Evolutionary conservation across 2,113 vertebrate genomes (phyloP).

Genomic region (Solea senegalensis): DNA sequence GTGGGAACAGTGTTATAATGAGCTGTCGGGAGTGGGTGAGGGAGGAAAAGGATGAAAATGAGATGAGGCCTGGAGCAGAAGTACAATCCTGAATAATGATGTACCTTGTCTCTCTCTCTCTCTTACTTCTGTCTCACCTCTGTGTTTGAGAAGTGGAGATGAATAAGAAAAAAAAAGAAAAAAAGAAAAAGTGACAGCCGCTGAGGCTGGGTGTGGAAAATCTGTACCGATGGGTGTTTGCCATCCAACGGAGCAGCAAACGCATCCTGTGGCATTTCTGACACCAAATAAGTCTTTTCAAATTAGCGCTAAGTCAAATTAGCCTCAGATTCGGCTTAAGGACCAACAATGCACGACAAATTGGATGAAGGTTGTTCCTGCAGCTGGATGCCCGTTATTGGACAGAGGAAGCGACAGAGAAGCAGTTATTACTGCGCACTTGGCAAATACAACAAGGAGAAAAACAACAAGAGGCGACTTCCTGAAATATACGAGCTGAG

Average conservation of each 20-base stretch:
- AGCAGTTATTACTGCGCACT: background rate
- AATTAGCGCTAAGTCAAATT: background rate
- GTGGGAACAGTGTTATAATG: constrained; percentile 78
- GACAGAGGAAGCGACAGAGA: constrained; percentile 12
- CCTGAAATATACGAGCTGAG: too few relatives aligned
- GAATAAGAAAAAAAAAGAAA: constrained; percentile 2
- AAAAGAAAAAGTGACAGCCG: constrained; percentile 36
- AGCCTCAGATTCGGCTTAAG: background rate
- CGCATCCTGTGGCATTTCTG: constrained; percentile 23
- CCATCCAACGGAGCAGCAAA: background rate
- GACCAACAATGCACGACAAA: background rate
- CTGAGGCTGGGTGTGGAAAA: constrained; percentile 23
- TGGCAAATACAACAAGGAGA: too few relatives aligned
- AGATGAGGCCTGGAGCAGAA: constrained; percentile 69
- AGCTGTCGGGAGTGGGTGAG: constrained; percentile 76
- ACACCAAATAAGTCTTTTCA: constrained; percentile 9
- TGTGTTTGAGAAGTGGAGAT: constrained; percentile 27
- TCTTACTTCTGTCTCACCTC: background rate
- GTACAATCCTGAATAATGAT: constrained; percentile 64
- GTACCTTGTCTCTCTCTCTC: constrained; percentile 2
- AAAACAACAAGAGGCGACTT: too few relatives aligned
- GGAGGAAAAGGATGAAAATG: constrained; percentile 69
- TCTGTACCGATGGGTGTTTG: constrained; percentile 43
- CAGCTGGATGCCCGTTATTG: background rate
- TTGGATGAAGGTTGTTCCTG: background rate